phyloP scores from a whole-genome alignment of 2,888 invertebrate genomes.

The Monoplex corrugatus region DNA sequence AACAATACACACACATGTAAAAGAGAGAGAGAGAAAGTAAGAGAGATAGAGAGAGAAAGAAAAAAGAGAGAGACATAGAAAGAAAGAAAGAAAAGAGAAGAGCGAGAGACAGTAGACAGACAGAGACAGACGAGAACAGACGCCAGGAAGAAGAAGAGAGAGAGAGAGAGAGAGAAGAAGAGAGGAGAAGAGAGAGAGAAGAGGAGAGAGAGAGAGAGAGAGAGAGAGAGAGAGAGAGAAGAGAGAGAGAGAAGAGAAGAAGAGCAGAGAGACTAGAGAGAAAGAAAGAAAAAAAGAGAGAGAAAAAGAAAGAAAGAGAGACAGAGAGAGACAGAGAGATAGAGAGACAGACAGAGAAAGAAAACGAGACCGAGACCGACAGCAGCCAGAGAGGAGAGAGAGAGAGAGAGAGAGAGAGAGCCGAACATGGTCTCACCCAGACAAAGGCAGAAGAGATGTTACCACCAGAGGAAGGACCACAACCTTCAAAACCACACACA shows the following conservation, averaged over 20 bases:
- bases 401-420: constrained; percentile 30
- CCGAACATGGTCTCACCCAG: not conserved
- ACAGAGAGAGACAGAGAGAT: not conserved
- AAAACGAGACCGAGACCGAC: not conserved
- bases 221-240: constrained; percentile 22
- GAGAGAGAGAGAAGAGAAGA: not conserved
- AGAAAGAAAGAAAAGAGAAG: not conserved
- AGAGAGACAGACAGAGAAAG: not conserved
- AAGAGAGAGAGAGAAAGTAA: not conserved
- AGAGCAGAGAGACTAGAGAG: not conserved
- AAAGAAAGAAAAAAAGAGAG: not conserved
- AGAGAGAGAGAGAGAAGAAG: constrained; percentile 20
- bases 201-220: not conserved
- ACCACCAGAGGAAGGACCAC: not conserved
- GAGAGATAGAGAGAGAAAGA: not conserved
- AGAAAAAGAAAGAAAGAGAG: not conserved
- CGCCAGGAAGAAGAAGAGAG: not conserved
- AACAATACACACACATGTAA: not conserved
- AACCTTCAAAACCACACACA: not conserved
- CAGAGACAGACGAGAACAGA: too few species aligned
- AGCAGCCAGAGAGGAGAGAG: not conserved
- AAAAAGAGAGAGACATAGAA: not conserved
- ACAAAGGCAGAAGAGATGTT: not conserved
- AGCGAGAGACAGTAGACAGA: too few species aligned
- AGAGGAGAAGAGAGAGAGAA: too few species aligned